These are phyloP conservation scores for Lucilia cuprina DNA, from an alignment of 1,140 invertebrate species.

Conservation along the genomic window DNA sequence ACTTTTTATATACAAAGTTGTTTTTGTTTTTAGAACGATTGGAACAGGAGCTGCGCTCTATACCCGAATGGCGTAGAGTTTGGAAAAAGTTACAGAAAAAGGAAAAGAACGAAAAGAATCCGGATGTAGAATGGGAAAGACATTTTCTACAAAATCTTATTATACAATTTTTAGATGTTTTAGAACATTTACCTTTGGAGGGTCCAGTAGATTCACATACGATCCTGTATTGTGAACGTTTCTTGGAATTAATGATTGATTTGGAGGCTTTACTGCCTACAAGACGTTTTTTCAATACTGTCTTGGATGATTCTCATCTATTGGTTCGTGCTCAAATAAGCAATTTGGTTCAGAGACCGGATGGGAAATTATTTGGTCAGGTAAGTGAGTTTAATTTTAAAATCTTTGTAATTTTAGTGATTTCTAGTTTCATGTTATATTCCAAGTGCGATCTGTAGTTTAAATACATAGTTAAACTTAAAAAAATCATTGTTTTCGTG, in stretches of 20 bases:
- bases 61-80: constrained; percentile 91
- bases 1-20: neutral
- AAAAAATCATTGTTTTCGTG: neutral
- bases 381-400: constrained; percentile 65
- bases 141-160: constrained; percentile 87
- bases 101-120: constrained; percentile 70
- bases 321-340: constrained; percentile 90
- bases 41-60: constrained; percentile 84
- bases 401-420: no score
- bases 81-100: constrained; percentile 90
- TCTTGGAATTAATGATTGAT: constrained; percentile 95
- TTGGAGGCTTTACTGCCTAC: constrained; percentile 94
- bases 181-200: constrained; percentile 77
- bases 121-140: constrained; percentile 85
- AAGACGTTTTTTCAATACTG: constrained; percentile 93
- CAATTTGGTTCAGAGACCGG: constrained; percentile 74
- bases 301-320: constrained; percentile 94
- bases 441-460: no score
- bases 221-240: constrained; percentile 89
- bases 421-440: no score
- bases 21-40: constrained; percentile 67
- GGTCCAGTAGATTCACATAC: constrained; percentile 68
- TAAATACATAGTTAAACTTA: no score
- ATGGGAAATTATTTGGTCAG: constrained; percentile 92
- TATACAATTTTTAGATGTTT: constrained; percentile 85